These are phyloP conservation scores for Nasonia giraulti DNA, from an alignment of 1,140 invertebrate species.

Conservation along the genomic window DNA sequence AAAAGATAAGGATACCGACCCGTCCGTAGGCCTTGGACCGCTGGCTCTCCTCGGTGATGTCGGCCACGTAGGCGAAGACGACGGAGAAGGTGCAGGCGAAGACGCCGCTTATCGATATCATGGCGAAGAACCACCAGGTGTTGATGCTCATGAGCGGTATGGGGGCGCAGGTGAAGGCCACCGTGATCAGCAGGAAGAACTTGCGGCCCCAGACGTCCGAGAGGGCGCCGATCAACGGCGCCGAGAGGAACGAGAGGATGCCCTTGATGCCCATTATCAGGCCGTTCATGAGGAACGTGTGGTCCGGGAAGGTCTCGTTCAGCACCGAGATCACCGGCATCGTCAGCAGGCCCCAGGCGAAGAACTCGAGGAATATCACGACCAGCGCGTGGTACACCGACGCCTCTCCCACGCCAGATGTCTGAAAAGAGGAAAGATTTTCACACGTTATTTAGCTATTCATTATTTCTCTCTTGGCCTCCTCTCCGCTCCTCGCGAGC, in stretches of 20 bases:
- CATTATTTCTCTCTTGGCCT: not conserved
- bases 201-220: constrained; percentile 99
- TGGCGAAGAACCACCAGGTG: constrained; percentile 99
- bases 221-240: constrained; percentile 96
- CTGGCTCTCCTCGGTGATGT: constrained; percentile 98
- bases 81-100: constrained; percentile 99
- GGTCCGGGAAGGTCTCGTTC: constrained; percentile 98
- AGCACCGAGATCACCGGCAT: constrained; percentile 98
- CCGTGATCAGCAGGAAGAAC: constrained; percentile 97
- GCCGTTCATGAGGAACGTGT: constrained; percentile 99
- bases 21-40: constrained; percentile 97
- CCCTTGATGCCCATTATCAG: constrained; percentile 99
- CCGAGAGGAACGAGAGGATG: constrained; percentile 96
- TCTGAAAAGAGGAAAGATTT: constrained; percentile 70
- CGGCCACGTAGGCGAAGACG: constrained; percentile 99
- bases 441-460: too few relatives aligned
- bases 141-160: constrained; percentile 99
- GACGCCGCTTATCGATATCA: constrained; percentile 98
- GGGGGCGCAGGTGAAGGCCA: constrained; percentile 99
- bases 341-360: constrained; percentile 98
- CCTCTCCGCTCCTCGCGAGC: not conserved
- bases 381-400: constrained; percentile 98
- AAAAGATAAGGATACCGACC: constrained; percentile 62
- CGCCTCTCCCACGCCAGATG: constrained; percentile 92
- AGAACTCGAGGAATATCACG: constrained; percentile 99